Base-by-base conservation (phyloP, 2,888 invertebrate genomes). In the Iselma pallidipennis region DNA sequence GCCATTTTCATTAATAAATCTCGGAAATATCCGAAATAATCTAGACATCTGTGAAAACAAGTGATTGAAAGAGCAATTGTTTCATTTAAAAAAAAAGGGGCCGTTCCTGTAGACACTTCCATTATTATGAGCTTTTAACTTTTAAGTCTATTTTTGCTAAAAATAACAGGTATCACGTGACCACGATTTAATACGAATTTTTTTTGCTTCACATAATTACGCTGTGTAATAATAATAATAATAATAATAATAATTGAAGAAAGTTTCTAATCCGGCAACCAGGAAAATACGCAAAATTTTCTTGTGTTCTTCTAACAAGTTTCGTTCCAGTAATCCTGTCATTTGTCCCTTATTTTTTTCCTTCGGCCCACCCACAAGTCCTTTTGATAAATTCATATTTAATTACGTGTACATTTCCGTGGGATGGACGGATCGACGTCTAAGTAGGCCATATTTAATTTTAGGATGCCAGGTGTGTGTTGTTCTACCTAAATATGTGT, bases 361-460 rank as follows among this genome's bases (percentile, higher is more conserved):
- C n/a, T 12, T 33, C 14, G 2, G n/a, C 14, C 33, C 29, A 29
- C 33, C 33, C 5, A 33, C 14, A n/a, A n/a, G 10, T 2, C 3
- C 10, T 14, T 19, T 42, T 42, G 19, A 45, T 21, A 4, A 45
- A 45, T 45, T 21, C 10, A 21, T 45, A 56, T 37, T 49, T 55
- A 59, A 55, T 51, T 54, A 55, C 42, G 63, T 59, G 49, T 66
- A 57, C 9, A 21, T 48, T 37, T 19, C 42, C 12, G 21, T 26
- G 29, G 19, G 25, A 45, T 45, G 21, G 45, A 45, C 21, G 37
- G 14, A 16, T 37, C 16, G 21, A 23, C 57, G 55, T 61, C 65
- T 64, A 75, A 75, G 75, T 76, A 74, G 75, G 76, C 74, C 75
- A 74, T 75, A 76, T 75, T 76, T 76, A 76, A 75, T 74, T 77